These are phyloP conservation scores for Clavelina lepadiformis DNA, from an alignment of 23 tunicate genomes.

Conservation along the genomic window DNA sequence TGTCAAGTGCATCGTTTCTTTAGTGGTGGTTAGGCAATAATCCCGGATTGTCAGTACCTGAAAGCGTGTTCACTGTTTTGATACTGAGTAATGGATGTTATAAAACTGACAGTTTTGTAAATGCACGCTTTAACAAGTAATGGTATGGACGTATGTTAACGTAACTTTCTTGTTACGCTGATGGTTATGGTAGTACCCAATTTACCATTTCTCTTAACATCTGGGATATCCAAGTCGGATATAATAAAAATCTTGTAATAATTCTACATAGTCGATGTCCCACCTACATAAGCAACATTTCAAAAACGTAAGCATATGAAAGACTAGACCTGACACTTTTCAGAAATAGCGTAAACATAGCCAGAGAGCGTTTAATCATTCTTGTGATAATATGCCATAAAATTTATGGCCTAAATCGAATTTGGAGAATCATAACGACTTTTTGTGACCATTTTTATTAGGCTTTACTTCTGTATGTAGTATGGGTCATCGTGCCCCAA, in stretches of 20 bases:
- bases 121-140: no score
- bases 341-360: not conserved
- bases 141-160: no score
- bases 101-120: no score
- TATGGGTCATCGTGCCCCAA: conserved; percentile 18
- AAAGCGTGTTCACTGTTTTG: not conserved
- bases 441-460: no score
- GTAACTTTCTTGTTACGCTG: no score
- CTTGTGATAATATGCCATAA: not conserved
- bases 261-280: not conserved
- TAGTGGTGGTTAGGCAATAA: conserved; percentile 29
- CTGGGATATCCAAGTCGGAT: conserved; percentile 1
- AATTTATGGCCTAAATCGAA: not conserved
- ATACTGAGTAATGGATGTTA: not conserved
- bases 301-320: not conserved
- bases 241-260: not conserved
- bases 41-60: conserved; percentile 16
- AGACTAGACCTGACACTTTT: not conserved
- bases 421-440: no score
- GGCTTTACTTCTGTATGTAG: conserved; percentile 20
- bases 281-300: conserved; percentile 2
- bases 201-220: conserved; percentile 11
- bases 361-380: not conserved
- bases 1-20: conserved; percentile 35
- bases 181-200: no score